Percentiles rank a stretch among this genome's conserved stretches.
phyloP scores from a whole-genome alignment of 2,797 vertebrate species.

The Setipinna tenuifilis region DNA sequence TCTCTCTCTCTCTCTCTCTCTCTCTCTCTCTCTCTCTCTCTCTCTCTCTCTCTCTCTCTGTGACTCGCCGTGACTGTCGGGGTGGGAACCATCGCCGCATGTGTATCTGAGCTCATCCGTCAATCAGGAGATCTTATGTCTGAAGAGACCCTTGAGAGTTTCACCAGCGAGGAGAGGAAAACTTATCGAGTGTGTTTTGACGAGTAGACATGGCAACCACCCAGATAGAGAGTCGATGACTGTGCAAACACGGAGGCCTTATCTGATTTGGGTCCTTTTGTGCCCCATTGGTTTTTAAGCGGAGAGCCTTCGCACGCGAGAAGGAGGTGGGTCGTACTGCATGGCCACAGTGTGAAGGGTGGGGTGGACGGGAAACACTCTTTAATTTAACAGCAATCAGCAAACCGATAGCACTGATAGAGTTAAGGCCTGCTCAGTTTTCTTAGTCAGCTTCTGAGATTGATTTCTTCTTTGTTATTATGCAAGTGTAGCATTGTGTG shows the following conservation, averaged over 20 bases:
- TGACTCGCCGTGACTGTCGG: neutral
- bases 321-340: no score
- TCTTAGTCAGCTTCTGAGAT: no score
- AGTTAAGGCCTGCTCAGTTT: no score
- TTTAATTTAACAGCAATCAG: no score
- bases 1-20: neutral
- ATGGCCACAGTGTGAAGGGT: no score
- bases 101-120: neutral
- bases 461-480: no score
- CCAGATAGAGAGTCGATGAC: constrained; percentile 35
- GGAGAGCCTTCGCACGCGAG: neutral
- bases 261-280: constrained; percentile 9
- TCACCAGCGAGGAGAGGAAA: constrained; percentile 28
- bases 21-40: neutral
- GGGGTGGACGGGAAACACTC: no score
- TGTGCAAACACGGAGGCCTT: neutral
- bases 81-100: neutral
- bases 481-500: no score
- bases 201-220: constrained; percentile 41
- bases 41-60: neutral
- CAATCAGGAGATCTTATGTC: neutral
- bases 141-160: neutral
- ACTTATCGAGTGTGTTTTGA: constrained; percentile 48
- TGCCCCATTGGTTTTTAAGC: neutral
- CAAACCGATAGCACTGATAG: no score